These are phyloP conservation scores for Bursaphelenchus mucronatus DNA, from an alignment of 1,140 invertebrate genomes.

Conservation along the genomic window DNA sequence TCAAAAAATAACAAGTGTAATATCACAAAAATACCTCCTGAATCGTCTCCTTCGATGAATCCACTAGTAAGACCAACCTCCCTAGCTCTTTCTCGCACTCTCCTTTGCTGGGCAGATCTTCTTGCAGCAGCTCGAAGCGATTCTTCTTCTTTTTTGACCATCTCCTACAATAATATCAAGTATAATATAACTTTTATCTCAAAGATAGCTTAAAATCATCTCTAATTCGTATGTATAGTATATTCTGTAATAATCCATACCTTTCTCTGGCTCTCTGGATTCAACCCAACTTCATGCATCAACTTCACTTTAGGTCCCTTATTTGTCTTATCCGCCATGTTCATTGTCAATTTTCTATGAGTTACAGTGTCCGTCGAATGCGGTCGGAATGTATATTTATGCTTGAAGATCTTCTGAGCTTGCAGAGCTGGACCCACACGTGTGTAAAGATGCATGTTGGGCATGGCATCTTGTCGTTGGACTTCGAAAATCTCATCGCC, in stretches of 20 bases:
- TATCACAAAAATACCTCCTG: slow-evolving; percentile 19
- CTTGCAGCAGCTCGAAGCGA: slow-evolving; percentile 46
- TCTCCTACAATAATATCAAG: slow-evolving; percentile 45
- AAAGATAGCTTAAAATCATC: slow-evolving; percentile 6
- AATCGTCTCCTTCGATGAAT: slow-evolving; percentile 49
- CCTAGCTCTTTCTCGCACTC: slow-evolving; percentile 34
- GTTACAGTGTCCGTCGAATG: slow-evolving; percentile 92
- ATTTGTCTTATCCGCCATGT: slow-evolving; percentile 88
- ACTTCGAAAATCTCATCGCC: slow-evolving; percentile 97
- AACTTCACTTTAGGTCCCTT: slow-evolving; percentile 95
- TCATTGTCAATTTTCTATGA: slow-evolving; percentile 96
- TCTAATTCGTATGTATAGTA: not conserved
- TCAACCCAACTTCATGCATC: slow-evolving; percentile 67
- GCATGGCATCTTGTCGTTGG: slow-evolving; percentile 82
- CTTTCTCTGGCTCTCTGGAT: slow-evolving; percentile 49
- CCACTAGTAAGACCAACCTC: slow-evolving; percentile 29
- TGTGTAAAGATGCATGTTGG: slow-evolving; percentile 89
- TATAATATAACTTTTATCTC: not conserved
- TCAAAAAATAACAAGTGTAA: slow-evolving; percentile 20
- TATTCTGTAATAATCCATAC: slow-evolving; percentile 16
- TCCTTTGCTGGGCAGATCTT: slow-evolving; percentile 46
- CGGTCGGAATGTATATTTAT: slow-evolving; percentile 84
- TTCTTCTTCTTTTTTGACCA: slow-evolving; percentile 57
- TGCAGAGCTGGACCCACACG: slow-evolving; percentile 94
- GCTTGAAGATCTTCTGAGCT: slow-evolving; percentile 91